Conservation (phyloP, 2,888 invertebrate genomes). For the Helobdella robusta region DNA sequence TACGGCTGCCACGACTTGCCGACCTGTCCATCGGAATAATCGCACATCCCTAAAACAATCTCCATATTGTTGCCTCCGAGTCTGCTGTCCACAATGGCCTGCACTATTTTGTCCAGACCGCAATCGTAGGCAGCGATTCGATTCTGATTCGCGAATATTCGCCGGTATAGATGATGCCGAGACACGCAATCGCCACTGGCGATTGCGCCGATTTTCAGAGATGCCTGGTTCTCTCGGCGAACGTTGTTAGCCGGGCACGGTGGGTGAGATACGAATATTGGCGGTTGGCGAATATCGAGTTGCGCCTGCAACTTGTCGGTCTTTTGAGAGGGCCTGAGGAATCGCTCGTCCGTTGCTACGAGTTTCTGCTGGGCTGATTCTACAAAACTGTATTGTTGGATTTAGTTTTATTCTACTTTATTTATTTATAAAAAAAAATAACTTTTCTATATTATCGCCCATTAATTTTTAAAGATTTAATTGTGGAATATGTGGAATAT, state of each 20-base stretch:
- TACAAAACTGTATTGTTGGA: too few relatives aligned
- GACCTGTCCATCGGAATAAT: constrained; percentile 83
- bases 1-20: constrained; percentile 94
- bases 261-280: constrained; percentile 32
- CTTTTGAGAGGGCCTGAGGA: constrained; percentile 40
- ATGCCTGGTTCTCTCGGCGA: constrained; percentile 46
- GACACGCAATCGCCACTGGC: constrained; percentile 73
- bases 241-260: constrained; percentile 22
- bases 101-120: constrained; percentile 86
- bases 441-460: too few relatives aligned
- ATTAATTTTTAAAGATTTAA: too few relatives aligned
- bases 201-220: constrained; percentile 65
- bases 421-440: too few relatives aligned
- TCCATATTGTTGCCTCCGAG: constrained; percentile 58
- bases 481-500: too few relatives aligned
- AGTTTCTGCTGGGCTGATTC: too few relatives aligned
- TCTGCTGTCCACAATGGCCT: constrained; percentile 68
- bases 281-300: constrained; percentile 34
- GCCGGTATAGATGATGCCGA: constrained; percentile 68
- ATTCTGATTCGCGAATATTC: constrained; percentile 72
- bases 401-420: too few relatives aligned
- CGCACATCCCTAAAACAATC: constrained; percentile 69
- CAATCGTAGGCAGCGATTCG: constrained; percentile 81
- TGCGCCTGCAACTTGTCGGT: constrained; percentile 39
- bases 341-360: constrained; percentile 35